Evolutionary conservation across 2,113 vertebrate species (phyloP).

Genomic region (Ranitomeya variabilis): DNA sequence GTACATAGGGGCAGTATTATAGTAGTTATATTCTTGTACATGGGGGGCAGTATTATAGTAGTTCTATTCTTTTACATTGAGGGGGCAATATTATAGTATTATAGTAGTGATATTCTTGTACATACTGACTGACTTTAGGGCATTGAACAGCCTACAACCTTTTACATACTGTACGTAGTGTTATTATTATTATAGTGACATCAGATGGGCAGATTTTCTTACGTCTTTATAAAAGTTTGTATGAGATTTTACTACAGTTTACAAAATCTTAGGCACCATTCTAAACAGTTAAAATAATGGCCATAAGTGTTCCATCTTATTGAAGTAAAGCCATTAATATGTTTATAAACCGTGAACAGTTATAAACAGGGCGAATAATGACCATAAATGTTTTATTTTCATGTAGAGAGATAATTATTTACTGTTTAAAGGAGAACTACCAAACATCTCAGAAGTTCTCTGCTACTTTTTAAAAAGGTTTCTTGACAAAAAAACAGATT

Average conservation of each 20-base stretch:
- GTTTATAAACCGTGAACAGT: neutral
- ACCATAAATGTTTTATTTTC: neutral
- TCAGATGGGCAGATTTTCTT: neutral
- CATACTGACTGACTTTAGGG: neutral
- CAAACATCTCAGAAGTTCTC: neutral
- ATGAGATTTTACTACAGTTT: neutral
- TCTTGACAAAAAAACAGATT: too few species aligned
- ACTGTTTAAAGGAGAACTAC: neutral
- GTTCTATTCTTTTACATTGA: neutral
- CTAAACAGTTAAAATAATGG: constrained; percentile 14
- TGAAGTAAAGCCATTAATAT: neutral
- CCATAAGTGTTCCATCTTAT: neutral
- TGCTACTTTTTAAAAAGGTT: too few species aligned
- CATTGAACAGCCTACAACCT: neutral
- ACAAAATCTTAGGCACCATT: neutral
- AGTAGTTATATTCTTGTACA: too few species aligned
- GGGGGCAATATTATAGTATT: neutral
- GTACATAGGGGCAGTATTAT: too few species aligned
- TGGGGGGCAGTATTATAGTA: neutral
- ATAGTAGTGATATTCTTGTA: too few species aligned
- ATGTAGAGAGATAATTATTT: neutral
- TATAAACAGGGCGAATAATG: neutral
- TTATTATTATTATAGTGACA: neutral
- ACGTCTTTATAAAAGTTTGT: neutral
- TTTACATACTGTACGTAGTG: neutral